Conservation (phyloP, 2,888 invertebrate species). For the Andrena bucephala region DNA sequence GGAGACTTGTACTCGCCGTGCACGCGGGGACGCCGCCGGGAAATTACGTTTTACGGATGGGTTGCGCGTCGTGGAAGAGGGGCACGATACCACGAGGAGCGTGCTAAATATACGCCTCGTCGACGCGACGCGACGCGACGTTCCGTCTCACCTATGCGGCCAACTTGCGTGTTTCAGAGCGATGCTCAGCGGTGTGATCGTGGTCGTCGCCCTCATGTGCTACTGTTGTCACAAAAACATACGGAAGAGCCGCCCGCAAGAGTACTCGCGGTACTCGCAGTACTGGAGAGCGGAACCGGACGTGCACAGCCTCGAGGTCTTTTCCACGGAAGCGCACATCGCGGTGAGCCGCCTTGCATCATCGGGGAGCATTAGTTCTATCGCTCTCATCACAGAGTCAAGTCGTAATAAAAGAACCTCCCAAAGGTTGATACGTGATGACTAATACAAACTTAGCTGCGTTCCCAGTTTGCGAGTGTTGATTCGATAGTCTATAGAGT, state of each 20-base stretch:
- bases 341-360: constrained; percentile 72
- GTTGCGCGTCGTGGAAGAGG: too few relatives aligned
- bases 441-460: too few relatives aligned
- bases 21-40: too few relatives aligned
- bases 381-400: too few relatives aligned
- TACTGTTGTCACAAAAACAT: constrained; percentile 89
- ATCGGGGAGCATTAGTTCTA: too few relatives aligned
- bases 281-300: constrained; percentile 86
- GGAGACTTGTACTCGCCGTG: too few relatives aligned
- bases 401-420: too few relatives aligned
- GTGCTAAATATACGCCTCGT: constrained; percentile 51
- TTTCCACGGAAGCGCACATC: constrained; percentile 86
- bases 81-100: neutral
- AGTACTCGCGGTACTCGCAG: constrained; percentile 83
- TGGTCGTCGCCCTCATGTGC: constrained; percentile 91
- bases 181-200: constrained; percentile 91
- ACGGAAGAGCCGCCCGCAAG: constrained; percentile 85
- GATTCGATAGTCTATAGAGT: too few relatives aligned
- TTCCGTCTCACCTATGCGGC: constrained; percentile 28
- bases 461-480: too few relatives aligned
- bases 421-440: too few relatives aligned
- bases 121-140: neutral
- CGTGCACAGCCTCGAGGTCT: constrained; percentile 86
- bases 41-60: too few relatives aligned
- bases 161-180: constrained; percentile 86